These are phyloP conservation scores for Melanotaenia parkinsoni DNA, from an alignment of 2,797 vertebrate species.

Conservation along the genomic window DNA sequence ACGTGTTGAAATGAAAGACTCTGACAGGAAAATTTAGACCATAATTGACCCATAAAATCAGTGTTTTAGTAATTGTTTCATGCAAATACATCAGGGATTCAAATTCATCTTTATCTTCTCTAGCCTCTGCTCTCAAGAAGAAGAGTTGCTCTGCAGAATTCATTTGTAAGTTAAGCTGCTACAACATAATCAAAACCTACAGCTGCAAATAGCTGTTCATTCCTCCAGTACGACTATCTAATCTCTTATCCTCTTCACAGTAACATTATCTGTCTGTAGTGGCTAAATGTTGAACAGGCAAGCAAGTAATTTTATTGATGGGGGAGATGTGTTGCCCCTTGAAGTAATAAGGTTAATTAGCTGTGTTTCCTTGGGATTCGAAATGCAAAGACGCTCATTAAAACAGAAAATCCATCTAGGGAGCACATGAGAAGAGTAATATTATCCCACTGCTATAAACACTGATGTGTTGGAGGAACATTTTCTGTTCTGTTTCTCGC, in stretches of 20 bases:
- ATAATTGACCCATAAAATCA: constrained; percentile 11
- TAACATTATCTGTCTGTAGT: constrained; percentile 72
- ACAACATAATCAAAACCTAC: constrained; percentile 56
- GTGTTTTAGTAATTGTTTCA: constrained; percentile 22
- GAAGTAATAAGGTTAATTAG: constrained; percentile 85
- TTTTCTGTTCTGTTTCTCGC: constrained; percentile 19
- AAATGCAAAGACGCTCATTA: constrained; percentile 78
- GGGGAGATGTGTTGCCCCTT: constrained; percentile 75
- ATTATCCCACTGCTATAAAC: constrained; percentile 46
- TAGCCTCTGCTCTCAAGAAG: constrained; percentile 2
- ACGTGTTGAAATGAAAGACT: constrained; percentile 44
- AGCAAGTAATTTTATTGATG: constrained; percentile 75
- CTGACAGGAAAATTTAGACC: constrained; percentile 21
- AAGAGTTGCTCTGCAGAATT: constrained; percentile 25
- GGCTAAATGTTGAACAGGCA: constrained; percentile 70
- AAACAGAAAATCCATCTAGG: constrained; percentile 57
- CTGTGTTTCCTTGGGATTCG: constrained; percentile 81
- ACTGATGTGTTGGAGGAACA: constrained; percentile 27
- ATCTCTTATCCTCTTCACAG: constrained; percentile 57
- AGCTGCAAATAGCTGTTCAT: constrained; percentile 42
- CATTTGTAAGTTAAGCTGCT: constrained; percentile 53
- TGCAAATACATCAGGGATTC: constrained; percentile 28
- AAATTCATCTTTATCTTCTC: constrained; percentile 6
- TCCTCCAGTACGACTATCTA: constrained; percentile 54
- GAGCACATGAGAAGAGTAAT: constrained; percentile 49